Base-by-base conservation (phyloP, 2,797 vertebrate species). In the Morus bassanus region DNA sequence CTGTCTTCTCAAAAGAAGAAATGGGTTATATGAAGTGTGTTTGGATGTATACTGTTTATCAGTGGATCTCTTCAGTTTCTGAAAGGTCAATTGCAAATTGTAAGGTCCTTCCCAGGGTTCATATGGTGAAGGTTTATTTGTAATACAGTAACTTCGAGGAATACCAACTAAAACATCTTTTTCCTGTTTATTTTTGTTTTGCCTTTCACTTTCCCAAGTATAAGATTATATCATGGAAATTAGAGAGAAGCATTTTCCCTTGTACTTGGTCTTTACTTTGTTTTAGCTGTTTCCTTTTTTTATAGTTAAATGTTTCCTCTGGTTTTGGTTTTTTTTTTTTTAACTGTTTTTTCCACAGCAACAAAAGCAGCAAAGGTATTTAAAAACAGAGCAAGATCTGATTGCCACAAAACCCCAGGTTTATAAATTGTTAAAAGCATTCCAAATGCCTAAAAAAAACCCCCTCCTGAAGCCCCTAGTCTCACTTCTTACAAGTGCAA, bases 141-240 rank as follows among this genome's bases (percentile, higher is more conserved):
- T 45, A 56, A 68, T 48, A 78, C 39, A 81, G 61, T 48, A 84
- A 88, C 37, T 68, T 91, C 65, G 84, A 78, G 48, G 28, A 48
- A 63, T 70, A 77, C 12, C 43, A 79, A 57, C 33, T 67, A 83
- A 92, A 69, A 2, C 21, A 46, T 21, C 17, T 39, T n/a, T 72
- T 68, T 91, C 56, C 30, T 74, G 39, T 79, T 93, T 89, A 31
- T 87, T 91, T 95, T 85, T 72, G 9, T 37, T 91, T 72, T 51
- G 8, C 37, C 45, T 91, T 86, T 93, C 54, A n/a, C 27, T 89
- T 94, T 82, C 25, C 63, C 37, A 85, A 69, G 70, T 27, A 50
- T 18, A 78, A 73, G 31, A 64, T 75, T 72, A 27, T n/a, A n/a
- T 10, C 1, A 2, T 4, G 10, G 65, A 85, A 68, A 93, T 27